Conservation (phyloP, 2,113 vertebrate species). For the Poeciliopsis retropinna region DNA sequence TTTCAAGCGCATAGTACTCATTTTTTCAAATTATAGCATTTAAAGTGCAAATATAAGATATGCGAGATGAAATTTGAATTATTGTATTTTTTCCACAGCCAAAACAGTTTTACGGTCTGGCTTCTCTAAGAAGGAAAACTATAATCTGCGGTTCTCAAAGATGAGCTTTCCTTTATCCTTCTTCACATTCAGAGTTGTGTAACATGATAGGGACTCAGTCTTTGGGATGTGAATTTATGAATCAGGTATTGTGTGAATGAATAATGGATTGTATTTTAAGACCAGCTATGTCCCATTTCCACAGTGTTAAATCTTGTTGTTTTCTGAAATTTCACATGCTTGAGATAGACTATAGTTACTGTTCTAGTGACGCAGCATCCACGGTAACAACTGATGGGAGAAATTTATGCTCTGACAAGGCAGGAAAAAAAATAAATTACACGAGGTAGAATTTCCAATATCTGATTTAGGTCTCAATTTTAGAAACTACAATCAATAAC, state of each 20-base stretch:
- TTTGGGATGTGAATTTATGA: not conserved
- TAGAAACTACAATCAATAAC: too few species aligned
- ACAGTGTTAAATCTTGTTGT: not conserved
- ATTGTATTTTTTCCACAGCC: slow-evolving; percentile 13
- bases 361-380: not conserved
- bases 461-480: too few species aligned
- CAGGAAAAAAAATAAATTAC: not conserved
- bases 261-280: not conserved
- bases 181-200: slow-evolving; percentile 1
- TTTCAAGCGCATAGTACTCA: not conserved
- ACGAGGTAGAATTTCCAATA: not conserved
- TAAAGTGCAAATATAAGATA: not conserved
- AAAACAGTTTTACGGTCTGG: not conserved
- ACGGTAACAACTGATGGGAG: not conserved
- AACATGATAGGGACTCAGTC: not conserved
- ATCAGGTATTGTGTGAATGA: not conserved
- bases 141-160: slow-evolving; percentile 12
- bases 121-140: slow-evolving; percentile 1
- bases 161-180: slow-evolving; percentile 11
- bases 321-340: not conserved
- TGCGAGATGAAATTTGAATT: slow-evolving; percentile 21
- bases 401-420: not conserved
- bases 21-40: not conserved
- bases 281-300: not conserved
- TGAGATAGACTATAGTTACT: not conserved